phyloP scores from a whole-genome alignment of 2,797 vertebrate genomes.

The Acanthis flammea region DNA sequence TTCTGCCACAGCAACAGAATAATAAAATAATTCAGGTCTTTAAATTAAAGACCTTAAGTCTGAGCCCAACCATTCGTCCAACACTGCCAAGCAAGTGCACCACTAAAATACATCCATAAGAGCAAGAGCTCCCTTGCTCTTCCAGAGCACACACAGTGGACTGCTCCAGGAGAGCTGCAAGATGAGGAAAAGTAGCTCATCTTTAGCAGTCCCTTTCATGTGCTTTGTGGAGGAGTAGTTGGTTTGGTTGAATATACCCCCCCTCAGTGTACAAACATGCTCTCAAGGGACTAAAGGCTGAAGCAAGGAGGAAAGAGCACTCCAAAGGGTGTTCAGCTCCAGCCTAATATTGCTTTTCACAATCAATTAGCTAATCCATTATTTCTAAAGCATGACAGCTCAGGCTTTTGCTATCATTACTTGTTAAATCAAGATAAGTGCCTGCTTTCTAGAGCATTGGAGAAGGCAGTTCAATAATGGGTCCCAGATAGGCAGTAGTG shows the following conservation, averaged over 20 bases:
- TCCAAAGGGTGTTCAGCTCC: background rate
- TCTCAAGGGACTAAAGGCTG: background rate
- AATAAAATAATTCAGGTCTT: background rate
- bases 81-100: background rate
- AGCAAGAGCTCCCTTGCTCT: background rate
- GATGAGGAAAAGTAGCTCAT: background rate
- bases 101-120: background rate
- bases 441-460: slow-evolving; percentile 32
- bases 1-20: background rate
- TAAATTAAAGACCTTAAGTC: background rate
- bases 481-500: background rate
- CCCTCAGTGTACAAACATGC: background rate
- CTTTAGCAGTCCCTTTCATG: accelerated
- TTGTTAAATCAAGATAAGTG: slow-evolving; percentile 60
- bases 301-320: background rate
- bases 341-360: background rate
- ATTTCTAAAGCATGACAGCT: slow-evolving; percentile 1
- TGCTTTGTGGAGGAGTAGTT: background rate
- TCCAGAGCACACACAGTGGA: background rate
- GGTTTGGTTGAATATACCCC: background rate
- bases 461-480: background rate
- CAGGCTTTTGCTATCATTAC: slow-evolving; percentile 16
- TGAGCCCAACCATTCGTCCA: background rate
- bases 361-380: slow-evolving; percentile 45
- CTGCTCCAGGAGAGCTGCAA: background rate